A percentile compares a stretch with the other conserved stretches of the same genome.
phyloP scores from a whole-genome alignment of 2,113 vertebrate genomes.

The Odocoileus hemionus region DNA sequence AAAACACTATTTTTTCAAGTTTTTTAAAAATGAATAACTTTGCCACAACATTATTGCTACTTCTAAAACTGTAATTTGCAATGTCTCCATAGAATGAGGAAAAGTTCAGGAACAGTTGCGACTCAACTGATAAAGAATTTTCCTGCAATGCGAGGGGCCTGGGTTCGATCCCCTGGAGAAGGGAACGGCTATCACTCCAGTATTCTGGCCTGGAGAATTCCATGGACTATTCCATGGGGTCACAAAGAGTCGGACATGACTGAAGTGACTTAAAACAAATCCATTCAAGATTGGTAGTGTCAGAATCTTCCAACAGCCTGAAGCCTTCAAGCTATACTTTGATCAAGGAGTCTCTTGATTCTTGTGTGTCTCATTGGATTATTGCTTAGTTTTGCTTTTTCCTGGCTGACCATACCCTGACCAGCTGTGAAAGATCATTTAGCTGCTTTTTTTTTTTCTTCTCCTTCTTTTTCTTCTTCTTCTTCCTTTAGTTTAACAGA shows the following conservation, averaged over 20 bases:
- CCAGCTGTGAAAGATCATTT: not conserved
- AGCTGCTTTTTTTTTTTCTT: not conserved
- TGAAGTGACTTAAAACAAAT: not conserved
- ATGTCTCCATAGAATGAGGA: not conserved
- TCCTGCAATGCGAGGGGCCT: not conserved
- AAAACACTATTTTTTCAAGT: not conserved
- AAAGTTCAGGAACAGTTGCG: not conserved
- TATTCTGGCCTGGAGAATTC: not conserved
- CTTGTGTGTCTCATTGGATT: not conserved
- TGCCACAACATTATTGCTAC: not conserved
- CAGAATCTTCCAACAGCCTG: not conserved
- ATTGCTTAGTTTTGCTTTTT: not conserved
- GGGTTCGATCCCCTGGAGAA: not conserved
- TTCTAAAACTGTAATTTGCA: not conserved
- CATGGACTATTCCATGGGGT: not conserved
- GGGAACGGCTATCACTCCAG: not conserved
- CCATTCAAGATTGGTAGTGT: not conserved
- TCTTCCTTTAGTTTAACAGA: not conserved
- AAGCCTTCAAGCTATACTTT: not conserved
- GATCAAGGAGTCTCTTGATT: not conserved
- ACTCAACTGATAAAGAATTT: not conserved
- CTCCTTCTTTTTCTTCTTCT: not conserved
- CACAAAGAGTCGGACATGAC: not conserved
- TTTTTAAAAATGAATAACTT: not conserved
- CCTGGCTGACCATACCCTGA: not conserved